Percentiles rank a stretch among this genome's conserved stretches.
Conservation (phyloP, 2,888 invertebrate genomes). For the Lepidocyrtoides sp. region DNA sequence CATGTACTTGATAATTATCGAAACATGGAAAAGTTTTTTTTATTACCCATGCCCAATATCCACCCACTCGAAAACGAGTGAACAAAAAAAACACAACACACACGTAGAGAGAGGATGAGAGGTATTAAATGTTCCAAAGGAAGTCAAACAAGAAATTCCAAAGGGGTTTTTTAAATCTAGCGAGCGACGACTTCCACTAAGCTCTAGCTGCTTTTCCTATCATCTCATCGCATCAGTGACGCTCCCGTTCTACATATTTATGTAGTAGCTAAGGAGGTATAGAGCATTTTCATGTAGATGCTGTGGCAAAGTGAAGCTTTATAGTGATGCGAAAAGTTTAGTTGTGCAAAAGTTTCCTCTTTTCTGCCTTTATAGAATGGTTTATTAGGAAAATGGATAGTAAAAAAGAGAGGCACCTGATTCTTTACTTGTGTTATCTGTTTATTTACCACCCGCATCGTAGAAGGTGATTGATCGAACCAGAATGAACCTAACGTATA, state of each 20-base stretch:
- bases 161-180: neutral
- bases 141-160: neutral
- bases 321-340: constrained; percentile 5
- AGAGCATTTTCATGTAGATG: no score
- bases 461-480: constrained; percentile 64
- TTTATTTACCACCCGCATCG: constrained; percentile 61
- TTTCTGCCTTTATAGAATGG: neutral
- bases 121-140: neutral
- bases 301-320: no score
- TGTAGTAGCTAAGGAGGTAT: no score
- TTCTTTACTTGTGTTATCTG: constrained; percentile 7
- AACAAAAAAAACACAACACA: neutral
- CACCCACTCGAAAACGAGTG: neutral
- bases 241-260: no score
- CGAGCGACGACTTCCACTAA: neutral
- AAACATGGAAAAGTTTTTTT: neutral
- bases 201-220: neutral
- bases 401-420: constrained; percentile 13
- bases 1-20: constrained; percentile 60
- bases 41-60: no score
- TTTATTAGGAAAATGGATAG: constrained; percentile 49
- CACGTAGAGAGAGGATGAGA: neutral
- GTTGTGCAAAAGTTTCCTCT: neutral
- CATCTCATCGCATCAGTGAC: neutral
- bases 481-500: constrained; percentile 7